Evolutionary conservation across 2,113 vertebrate genomes (phyloP).

Genomic region (Cheilinus undulatus): DNA sequence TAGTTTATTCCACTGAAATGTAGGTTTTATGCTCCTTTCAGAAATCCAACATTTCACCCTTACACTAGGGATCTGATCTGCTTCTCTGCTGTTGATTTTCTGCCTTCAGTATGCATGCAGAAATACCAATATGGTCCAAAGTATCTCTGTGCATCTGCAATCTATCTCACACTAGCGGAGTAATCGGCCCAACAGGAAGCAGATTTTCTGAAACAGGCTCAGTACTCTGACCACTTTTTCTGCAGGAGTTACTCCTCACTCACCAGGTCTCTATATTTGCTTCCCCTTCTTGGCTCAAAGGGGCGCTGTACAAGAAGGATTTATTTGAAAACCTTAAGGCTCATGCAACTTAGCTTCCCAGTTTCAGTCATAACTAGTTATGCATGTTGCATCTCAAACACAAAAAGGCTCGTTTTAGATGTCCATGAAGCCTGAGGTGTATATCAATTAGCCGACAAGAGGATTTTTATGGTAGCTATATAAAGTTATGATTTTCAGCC

Average conservation of each 20-base stretch:
- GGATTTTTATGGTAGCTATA: too few relatives aligned
- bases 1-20: too few relatives aligned
- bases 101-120: too few relatives aligned
- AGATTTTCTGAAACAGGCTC: not conserved
- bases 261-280: slow-evolving; percentile 7
- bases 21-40: too few relatives aligned
- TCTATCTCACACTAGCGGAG: too few relatives aligned
- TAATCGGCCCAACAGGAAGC: not conserved
- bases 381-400: not conserved
- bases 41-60: too few relatives aligned
- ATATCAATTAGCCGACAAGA: too few relatives aligned
- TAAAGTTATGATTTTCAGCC: not conserved
- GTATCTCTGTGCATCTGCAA: too few relatives aligned
- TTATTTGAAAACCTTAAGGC: not conserved
- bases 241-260: slow-evolving; percentile 24
- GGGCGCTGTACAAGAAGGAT: not conserved
- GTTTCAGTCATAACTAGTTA: not conserved
- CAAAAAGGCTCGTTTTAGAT: not conserved
- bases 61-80: too few relatives aligned
- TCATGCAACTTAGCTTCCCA: not conserved
- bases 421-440: too few relatives aligned
- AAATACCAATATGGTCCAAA: too few relatives aligned
- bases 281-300: not conserved
- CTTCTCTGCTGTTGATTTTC: too few relatives aligned
- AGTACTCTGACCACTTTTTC: not conserved